Evolutionary conservation across 2,888 invertebrate species (phyloP), one percentile per base, ranked within the genome.

Genomic region (Habrosyne pyritoides): DNA sequence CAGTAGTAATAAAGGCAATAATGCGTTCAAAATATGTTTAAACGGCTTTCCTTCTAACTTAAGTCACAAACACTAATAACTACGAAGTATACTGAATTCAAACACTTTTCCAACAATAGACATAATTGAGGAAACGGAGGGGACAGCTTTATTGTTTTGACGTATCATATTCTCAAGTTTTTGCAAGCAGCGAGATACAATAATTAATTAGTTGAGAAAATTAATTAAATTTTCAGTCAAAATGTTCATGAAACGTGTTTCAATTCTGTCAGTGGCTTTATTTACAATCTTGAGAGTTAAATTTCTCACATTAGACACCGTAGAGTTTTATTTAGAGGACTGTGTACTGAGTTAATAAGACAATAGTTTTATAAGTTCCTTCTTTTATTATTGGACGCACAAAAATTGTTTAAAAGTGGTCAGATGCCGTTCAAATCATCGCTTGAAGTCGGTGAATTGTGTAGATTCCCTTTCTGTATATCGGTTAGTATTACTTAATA

Each of bases 181-280:
- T 49, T 28, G 49, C 48, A 21, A 52, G 18, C 42, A 18, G 42
- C 18, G 53, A 30, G 55, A 55, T 58, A 56, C 59, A 54, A 55
- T 60, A 61, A 68, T 66, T 61, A 68, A 66, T 66, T 60, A 68
- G 54, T 30, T 48, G 53, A 47, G 53, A 62, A 60, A 59, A 59
- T 64, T 65, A 69, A 66, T 65, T 65, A 63, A 65, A 63, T 55
- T 53, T 60, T 60, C 63, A 56, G 57, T 58, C 55, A 53, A 53
- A 59, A 56, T 53, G 53, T 30, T 50, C 10, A 50, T 21, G 12
- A 22, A 60, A 55, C 55, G 58, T 52, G 55, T 54, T 55, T 54
- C 51, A 57, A 54, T 53, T 56, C 46, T 22, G 36, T 52, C 46
- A 24, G 18, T 42, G 47, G 30, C 54, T 33, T 57, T 59, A 60